A percentile compares a stretch with the other conserved stretches of the same genome.
phyloP scores from a whole-genome alignment of 2,888 invertebrate genomes.

The Hemaris fuciformis region DNA sequence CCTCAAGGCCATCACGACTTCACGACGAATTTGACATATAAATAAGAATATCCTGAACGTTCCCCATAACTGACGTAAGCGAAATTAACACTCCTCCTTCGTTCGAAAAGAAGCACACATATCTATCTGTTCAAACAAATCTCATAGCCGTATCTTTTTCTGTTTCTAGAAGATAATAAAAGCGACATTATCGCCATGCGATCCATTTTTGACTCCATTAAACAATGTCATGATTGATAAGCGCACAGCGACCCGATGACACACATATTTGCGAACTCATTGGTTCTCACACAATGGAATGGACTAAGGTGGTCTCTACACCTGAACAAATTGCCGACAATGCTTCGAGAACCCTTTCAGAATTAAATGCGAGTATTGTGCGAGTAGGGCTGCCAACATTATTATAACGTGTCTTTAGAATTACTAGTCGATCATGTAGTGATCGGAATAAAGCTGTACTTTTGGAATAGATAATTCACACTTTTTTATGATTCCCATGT shows the following conservation, averaged over 20 bases:
- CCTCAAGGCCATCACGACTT: too few relatives aligned
- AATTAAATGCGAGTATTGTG: neutral
- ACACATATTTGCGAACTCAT: constrained; percentile 31
- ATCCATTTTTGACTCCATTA: constrained; percentile 23
- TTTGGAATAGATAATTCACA: too few relatives aligned
- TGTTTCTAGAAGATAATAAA: too few relatives aligned
- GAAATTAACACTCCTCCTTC: too few relatives aligned
- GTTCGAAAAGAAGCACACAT: too few relatives aligned
- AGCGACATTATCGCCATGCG: neutral
- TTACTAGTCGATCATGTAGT: neutral
- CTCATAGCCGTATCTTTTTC: too few relatives aligned
- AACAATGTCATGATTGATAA: constrained; percentile 37
- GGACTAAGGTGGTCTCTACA: constrained; percentile 23
- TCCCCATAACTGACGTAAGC: too few relatives aligned
- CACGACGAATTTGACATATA: too few relatives aligned
- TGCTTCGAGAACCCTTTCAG: neutral
- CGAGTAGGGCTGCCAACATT: neutral
- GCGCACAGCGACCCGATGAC: constrained; percentile 41
- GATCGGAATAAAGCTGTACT: too few relatives aligned
- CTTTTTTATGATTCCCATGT: too few relatives aligned
- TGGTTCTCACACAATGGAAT: constrained; percentile 25
- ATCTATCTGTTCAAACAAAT: too few relatives aligned
- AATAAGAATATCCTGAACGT: too few relatives aligned
- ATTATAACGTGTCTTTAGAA: neutral
- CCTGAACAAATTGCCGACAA: constrained; percentile 24